Evolutionary conservation across 2,888 invertebrate species (phyloP).

Genomic region (Flexamia atlantica): DNA sequence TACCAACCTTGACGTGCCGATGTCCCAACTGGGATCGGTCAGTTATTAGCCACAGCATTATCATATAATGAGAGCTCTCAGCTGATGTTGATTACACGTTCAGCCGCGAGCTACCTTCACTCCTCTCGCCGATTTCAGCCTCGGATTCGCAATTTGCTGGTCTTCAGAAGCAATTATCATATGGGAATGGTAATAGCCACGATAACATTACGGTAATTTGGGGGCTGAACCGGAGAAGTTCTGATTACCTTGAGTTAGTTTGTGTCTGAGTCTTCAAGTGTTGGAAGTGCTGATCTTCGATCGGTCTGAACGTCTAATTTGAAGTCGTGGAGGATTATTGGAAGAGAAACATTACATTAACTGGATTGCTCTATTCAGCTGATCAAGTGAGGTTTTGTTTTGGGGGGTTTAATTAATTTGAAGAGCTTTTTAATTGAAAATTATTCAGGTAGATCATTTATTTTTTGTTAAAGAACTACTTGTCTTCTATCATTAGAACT

Average conservation of each 20-base stretch:
- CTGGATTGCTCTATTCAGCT: background rate
- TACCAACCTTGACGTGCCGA: constrained; percentile 40
- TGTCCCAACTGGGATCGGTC: constrained; percentile 40
- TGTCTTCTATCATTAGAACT: too few relatives aligned
- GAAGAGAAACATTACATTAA: background rate
- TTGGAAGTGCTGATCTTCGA: background rate
- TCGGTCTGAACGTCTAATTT: background rate
- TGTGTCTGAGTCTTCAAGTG: background rate
- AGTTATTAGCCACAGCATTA: constrained; percentile 39
- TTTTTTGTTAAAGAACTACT: too few relatives aligned
- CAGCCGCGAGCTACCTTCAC: constrained; percentile 17
- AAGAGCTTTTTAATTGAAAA: too few relatives aligned
- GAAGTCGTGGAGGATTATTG: background rate
- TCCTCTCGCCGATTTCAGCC: constrained; percentile 16
- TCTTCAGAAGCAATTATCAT: constrained; percentile 37
- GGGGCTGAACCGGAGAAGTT: background rate
- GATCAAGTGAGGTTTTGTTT: background rate
- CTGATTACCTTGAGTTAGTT: background rate
- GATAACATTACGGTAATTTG: constrained; percentile 13
- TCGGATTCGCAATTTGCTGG: constrained; percentile 38
- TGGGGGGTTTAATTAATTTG: too few relatives aligned
- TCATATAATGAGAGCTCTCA: constrained; percentile 42
- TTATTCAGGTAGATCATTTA: too few relatives aligned
- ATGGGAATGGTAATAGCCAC: background rate
- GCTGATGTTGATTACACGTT: constrained; percentile 13